Evolutionary conservation across 64 coral and sea anemone species (phyloP).

Genomic region (Stichodactyla mertensii): DNA sequence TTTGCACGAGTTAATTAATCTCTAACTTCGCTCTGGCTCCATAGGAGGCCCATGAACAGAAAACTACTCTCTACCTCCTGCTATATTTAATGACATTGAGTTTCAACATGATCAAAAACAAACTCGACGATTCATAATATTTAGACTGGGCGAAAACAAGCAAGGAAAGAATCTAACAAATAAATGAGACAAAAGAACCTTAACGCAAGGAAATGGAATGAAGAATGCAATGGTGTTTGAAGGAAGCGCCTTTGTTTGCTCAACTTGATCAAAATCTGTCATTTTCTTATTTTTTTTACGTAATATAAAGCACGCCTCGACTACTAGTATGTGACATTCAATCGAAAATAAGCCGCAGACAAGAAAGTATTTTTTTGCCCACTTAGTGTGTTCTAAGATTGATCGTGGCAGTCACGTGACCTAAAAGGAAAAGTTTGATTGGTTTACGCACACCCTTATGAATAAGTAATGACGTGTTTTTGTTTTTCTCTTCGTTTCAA

Average conservation of each 20-base stretch:
- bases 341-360: neutral
- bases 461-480: neutral
- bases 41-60: neutral
- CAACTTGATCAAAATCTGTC: neutral
- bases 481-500: neutral
- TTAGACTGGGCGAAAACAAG: neutral
- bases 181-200: neutral
- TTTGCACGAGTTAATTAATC: too few species aligned
- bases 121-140: neutral
- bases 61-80: neutral
- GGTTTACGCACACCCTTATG: neutral
- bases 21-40: too few species aligned
- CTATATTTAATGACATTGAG: neutral
- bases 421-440: neutral
- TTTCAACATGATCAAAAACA: neutral
- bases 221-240: neutral
- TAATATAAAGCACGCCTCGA: neutral
- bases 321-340: neutral
- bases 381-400: too few species aligned
- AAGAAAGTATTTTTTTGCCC: neutral
- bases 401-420: neutral
- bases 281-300: neutral
- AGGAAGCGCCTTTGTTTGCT: neutral
- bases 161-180: neutral
- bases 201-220: neutral